Percentiles rank a stretch among this genome's conserved stretches.
Evolutionary conservation across 2,888 invertebrate genomes (phyloP).

Genomic region (Geophilus truncorum): DNA sequence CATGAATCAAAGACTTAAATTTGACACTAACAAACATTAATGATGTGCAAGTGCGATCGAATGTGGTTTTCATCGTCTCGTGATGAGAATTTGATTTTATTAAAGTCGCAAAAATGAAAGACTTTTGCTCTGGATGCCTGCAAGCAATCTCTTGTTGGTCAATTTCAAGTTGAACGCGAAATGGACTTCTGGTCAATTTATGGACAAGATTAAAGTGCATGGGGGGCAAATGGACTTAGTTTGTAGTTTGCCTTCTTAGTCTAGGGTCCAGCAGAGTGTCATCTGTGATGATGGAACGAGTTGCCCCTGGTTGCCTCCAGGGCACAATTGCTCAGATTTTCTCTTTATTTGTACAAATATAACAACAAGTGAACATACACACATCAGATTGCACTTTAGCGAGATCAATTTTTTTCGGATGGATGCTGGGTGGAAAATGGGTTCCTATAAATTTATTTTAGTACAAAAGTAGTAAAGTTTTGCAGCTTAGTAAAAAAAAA

Average conservation of each 20-base stretch:
- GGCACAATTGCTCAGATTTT: constrained; percentile 6
- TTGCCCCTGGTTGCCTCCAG: background rate
- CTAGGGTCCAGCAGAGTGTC: background rate
- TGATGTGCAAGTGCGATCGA: background rate
- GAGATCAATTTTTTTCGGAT: background rate
- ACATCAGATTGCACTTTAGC: background rate
- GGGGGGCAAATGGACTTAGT: background rate
- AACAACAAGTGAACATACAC: background rate
- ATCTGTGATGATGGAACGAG: constrained; percentile 10
- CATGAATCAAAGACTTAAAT: background rate
- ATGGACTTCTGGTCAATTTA: constrained; percentile 3
- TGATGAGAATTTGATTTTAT: constrained; percentile 8
- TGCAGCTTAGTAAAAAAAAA: too few species aligned
- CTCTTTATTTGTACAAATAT: background rate
- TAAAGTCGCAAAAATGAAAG: background rate
- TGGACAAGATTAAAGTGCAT: constrained; percentile 6
- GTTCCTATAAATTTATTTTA: too few species aligned
- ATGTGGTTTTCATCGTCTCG: background rate
- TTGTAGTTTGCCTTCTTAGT: background rate
- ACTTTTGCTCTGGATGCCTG: too few species aligned
- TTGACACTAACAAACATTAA: background rate
- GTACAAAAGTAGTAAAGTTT: too few species aligned
- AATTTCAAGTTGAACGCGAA: background rate
- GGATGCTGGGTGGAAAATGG: too few species aligned
- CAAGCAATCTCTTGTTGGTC: constrained; percentile 2